Conservation (phyloP, 1,140 invertebrate genomes). For the Chironomus striatipennis region DNA sequence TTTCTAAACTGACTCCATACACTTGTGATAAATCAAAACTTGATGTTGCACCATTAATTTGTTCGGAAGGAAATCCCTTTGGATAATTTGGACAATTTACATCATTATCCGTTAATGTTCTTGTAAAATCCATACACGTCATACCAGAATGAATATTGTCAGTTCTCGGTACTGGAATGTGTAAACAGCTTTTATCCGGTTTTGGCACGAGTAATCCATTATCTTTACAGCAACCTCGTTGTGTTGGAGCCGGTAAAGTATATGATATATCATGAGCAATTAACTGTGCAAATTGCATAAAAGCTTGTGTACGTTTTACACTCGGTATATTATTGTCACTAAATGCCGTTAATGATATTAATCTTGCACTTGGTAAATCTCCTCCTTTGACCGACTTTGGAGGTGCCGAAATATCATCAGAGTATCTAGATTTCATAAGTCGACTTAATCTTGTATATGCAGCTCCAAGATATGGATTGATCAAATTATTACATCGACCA, state of each 20-base stretch:
- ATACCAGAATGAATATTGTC: neutral
- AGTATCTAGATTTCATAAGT: constrained; percentile 68
- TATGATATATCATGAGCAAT: constrained; percentile 59
- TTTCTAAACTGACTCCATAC: neutral
- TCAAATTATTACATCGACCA: neutral
- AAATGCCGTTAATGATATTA: constrained; percentile 51
- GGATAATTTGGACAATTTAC: neutral
- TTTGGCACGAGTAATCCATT: neutral
- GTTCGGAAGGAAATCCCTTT: neutral
- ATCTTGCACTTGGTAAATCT: constrained; percentile 55
- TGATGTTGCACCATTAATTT: neutral
- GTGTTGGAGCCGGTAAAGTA: neutral
- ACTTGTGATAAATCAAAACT: neutral
- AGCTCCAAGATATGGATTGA: neutral
- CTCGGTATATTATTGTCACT: constrained; percentile 50
- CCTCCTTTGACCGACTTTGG: constrained; percentile 39
- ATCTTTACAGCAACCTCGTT: neutral
- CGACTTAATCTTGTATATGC: constrained; percentile 40
- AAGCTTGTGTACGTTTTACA: constrained; percentile 55
- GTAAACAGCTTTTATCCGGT: neutral
- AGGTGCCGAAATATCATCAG: constrained; percentile 55
- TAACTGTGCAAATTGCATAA: constrained; percentile 75
- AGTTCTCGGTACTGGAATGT: neutral
- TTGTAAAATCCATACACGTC: neutral
- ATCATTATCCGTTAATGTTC: neutral